phyloP scores from a whole-genome alignment of 2,888 invertebrate species.

The Neria commutata region DNA sequence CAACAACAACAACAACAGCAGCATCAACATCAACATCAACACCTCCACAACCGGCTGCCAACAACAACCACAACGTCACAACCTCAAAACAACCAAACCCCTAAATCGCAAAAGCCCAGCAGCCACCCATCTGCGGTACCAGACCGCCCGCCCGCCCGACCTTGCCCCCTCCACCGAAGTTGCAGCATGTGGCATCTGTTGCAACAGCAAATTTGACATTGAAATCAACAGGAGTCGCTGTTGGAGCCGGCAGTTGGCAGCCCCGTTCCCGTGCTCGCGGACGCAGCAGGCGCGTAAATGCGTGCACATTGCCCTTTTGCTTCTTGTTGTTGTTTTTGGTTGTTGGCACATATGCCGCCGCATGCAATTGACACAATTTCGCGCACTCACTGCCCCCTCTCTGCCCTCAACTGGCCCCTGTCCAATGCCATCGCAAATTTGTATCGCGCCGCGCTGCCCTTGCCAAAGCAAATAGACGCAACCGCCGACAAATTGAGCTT shows the following conservation, averaged over 20 bases:
- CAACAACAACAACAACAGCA: no score
- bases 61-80: no score
- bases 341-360: not conserved
- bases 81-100: no score
- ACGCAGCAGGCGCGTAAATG: not conserved
- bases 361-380: constrained; percentile 2
- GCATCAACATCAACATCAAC: no score
- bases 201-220: not conserved
- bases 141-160: not conserved
- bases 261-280: no score
- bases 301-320: not conserved
- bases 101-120: not conserved
- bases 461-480: no score
- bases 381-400: not conserved
- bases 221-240: not conserved
- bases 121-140: not conserved
- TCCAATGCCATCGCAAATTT: no score
- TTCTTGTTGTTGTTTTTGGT: not conserved
- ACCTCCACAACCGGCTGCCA: no score
- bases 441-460: no score
- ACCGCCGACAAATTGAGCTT: no score
- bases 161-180: not conserved
- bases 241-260: no score
- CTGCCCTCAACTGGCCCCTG: not conserved
- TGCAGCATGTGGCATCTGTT: not conserved